Percentiles rank a stretch among this genome's conserved stretches.
phyloP scores from a whole-genome alignment of 2,888 invertebrate species.

The Brachyopa scutellaris region DNA sequence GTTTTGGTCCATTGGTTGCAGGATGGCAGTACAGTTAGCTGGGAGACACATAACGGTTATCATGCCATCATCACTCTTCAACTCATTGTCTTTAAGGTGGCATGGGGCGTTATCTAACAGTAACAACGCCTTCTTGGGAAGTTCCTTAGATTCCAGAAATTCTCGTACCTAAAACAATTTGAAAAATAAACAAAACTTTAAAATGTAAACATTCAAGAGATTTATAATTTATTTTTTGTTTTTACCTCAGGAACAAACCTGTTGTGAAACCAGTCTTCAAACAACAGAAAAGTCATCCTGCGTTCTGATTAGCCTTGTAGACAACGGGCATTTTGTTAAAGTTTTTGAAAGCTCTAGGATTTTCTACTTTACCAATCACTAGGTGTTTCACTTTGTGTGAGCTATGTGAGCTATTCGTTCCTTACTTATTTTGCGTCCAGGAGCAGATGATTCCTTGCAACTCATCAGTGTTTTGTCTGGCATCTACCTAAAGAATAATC shows the following conservation, averaged over 20 bases:
- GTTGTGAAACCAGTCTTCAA: conserved; percentile 38
- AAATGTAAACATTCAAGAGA: not conserved
- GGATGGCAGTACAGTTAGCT: conserved; percentile 17
- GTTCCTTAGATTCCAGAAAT: not conserved
- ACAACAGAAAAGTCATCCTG: conserved; percentile 73
- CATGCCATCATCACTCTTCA: conserved; percentile 21
- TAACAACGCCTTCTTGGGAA: not conserved
- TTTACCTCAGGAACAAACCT: conserved; percentile 36
- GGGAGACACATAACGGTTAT: conserved; percentile 16
- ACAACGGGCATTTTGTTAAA: conserved; percentile 75
- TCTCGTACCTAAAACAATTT: not conserved
- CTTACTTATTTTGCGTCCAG: not conserved
- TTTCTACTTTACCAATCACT: not conserved
- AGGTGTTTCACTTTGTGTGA: conserved; percentile 2
- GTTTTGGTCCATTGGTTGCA: conserved; percentile 16
- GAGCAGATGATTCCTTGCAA: not conserved
- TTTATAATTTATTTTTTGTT: not conserved
- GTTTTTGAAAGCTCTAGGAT: conserved; percentile 59
- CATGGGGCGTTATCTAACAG: not conserved
- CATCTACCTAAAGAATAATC: not conserved
- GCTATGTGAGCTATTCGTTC: not conserved
- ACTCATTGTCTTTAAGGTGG: conserved; percentile 13
- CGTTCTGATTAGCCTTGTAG: conserved; percentile 34
- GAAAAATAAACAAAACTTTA: conserved; percentile 1
- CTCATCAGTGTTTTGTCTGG: not conserved